These are phyloP conservation scores for Buathra laborator DNA, from an alignment of 2,888 invertebrate species.

Conservation along the genomic window DNA sequence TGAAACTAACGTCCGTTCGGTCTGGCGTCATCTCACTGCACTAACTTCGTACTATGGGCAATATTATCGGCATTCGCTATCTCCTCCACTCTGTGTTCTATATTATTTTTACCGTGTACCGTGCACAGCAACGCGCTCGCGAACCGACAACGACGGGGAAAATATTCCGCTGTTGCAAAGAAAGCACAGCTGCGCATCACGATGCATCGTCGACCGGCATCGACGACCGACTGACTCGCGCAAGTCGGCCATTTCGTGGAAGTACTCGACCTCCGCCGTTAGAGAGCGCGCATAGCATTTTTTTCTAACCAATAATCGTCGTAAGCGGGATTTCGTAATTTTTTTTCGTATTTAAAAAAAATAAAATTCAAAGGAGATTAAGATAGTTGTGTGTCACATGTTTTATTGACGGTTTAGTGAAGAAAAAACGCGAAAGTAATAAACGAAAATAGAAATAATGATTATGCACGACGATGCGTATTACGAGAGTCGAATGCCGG, in stretches of 20 bases:
- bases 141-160: background rate
- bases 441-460: constrained; percentile 72
- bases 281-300: constrained; percentile 17
- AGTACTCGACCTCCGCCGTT: background rate
- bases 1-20: constrained; percentile 40
- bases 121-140: background rate
- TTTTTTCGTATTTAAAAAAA: background rate
- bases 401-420: background rate
- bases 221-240: constrained; percentile 34
- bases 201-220: constrained; percentile 7
- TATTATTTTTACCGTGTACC: background rate
- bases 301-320: background rate
- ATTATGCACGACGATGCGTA: constrained; percentile 80
- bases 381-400: background rate
- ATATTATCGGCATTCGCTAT: constrained; percentile 49
- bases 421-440: background rate
- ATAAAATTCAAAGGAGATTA: constrained; percentile 16
- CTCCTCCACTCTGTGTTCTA: background rate
- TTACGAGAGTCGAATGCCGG: constrained; percentile 78
- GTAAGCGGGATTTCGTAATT: background rate
- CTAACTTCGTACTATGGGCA: constrained; percentile 59
- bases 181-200: background rate
- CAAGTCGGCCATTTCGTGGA: background rate
- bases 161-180: constrained; percentile 21
- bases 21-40: constrained; percentile 67